These are phyloP conservation scores for Penaeus vannamei DNA, from an alignment of 1,140 invertebrate genomes.

Conservation along the genomic window DNA sequence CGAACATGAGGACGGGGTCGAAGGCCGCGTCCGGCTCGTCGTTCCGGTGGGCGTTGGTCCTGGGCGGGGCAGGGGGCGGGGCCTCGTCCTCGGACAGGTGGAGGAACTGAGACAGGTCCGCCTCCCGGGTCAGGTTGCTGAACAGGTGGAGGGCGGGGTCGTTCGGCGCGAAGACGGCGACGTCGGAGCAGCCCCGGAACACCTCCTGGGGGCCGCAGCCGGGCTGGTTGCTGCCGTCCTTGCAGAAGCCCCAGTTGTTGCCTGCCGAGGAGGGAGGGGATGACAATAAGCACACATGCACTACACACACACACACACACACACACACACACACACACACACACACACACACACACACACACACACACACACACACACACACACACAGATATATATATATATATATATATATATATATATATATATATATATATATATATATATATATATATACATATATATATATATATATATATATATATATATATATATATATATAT, in stretches of 20 bases:
- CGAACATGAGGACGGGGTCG: too few species aligned
- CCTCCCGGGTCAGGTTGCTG: conserved; percentile 47
- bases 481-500: background rate
- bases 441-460: background rate
- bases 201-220: conserved; percentile 73
- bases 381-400: background rate
- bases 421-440: background rate
- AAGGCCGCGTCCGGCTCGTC: too few species aligned
- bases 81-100: background rate
- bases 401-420: background rate
- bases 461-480: background rate
- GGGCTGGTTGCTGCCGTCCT: conserved; percentile 68
- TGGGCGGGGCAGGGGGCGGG: background rate
- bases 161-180: conserved; percentile 65
- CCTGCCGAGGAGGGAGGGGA: conserved; percentile 53
- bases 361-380: too few species aligned
- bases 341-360: too few species aligned
- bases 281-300: background rate
- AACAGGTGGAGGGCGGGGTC: conserved; percentile 42
- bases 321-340: too few species aligned
- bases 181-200: conserved; percentile 71
- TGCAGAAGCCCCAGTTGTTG: conserved; percentile 72
- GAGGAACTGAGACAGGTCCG: conserved; percentile 35
- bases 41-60: background rate
- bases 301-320: background rate